These are phyloP conservation scores for Fistularia tabacaria DNA, from an alignment of 2,797 vertebrate species.

Conservation along the genomic window DNA sequence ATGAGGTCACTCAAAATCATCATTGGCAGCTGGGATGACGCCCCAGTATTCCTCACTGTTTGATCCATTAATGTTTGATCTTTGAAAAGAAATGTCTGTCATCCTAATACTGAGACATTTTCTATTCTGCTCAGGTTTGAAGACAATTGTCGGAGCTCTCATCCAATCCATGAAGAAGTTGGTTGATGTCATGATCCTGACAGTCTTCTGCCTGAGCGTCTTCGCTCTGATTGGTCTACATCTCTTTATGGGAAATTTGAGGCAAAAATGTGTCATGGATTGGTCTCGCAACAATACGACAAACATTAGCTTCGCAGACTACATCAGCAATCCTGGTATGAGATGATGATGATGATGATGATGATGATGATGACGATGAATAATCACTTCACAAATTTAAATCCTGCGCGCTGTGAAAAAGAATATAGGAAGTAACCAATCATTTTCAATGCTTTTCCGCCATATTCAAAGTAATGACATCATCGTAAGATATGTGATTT, in stretches of 20 bases:
- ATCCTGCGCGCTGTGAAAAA: too few relatives aligned
- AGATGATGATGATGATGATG: background rate
- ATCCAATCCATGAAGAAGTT: conserved; percentile 96
- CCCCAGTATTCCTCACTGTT: too few relatives aligned
- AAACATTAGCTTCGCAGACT: conserved; percentile 69
- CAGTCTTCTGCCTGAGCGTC: conserved; percentile 88
- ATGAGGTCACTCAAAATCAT: too few relatives aligned
- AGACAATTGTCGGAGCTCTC: conserved; percentile 90
- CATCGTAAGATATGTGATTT: too few relatives aligned
- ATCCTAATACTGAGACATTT: background rate
- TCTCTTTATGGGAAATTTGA: conserved; percentile 94
- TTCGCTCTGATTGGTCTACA: conserved; percentile 92
- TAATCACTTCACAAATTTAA: too few relatives aligned
- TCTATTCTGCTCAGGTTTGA: conserved; percentile 76
- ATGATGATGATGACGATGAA: background rate
- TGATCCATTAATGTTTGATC: too few relatives aligned
- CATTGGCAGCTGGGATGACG: too few relatives aligned
- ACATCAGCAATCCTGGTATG: conserved; percentile 78
- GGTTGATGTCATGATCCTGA: conserved; percentile 91
- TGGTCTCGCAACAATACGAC: conserved; percentile 25
- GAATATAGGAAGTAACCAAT: too few relatives aligned
- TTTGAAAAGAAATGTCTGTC: background rate
- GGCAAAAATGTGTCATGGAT: conserved; percentile 86
- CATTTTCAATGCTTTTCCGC: too few relatives aligned
- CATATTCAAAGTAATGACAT: too few relatives aligned